phyloP scores from a whole-genome alignment of 2,888 invertebrate genomes.

The Polyommatus icarus region DNA sequence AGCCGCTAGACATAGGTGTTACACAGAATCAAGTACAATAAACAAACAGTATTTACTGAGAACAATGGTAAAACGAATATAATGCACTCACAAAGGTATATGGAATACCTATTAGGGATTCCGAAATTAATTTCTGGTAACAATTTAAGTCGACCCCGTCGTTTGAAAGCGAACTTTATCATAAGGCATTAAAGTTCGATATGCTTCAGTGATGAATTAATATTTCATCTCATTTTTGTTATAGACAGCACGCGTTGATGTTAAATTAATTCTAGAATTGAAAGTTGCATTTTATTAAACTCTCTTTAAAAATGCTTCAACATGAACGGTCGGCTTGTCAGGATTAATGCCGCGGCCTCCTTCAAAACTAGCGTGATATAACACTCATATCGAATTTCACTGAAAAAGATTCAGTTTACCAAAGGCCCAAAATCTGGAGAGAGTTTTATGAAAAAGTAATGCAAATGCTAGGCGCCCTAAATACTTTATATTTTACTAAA shows the following conservation, averaged over 20 bases:
- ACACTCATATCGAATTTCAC: too few relatives aligned
- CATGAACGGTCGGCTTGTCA: background rate
- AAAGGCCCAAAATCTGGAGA: background rate
- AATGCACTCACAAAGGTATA: conserved; percentile 28
- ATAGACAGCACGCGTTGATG: conserved; percentile 24
- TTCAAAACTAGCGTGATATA: background rate
- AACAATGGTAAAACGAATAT: background rate
- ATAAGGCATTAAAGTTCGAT: background rate
- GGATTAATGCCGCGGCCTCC: background rate
- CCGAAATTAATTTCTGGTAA: conserved; percentile 24
- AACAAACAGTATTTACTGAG: background rate
- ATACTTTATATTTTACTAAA: too few relatives aligned
- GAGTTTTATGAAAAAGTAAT: too few relatives aligned
- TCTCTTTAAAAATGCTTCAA: background rate
- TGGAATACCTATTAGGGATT: conserved; percentile 24
- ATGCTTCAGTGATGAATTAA: background rate
- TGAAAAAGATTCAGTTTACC: background rate
- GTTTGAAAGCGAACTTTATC: background rate
- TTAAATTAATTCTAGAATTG: background rate
- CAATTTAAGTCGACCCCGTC: background rate
- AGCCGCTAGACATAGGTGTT: background rate
- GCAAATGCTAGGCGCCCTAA: too few relatives aligned
- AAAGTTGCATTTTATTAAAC: background rate
- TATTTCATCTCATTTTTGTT: conserved; percentile 27
- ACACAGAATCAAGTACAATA: background rate